These are phyloP conservation scores for Parochlus steinenii DNA, from an alignment of 2,888 invertebrate species.

Conservation along the genomic window DNA sequence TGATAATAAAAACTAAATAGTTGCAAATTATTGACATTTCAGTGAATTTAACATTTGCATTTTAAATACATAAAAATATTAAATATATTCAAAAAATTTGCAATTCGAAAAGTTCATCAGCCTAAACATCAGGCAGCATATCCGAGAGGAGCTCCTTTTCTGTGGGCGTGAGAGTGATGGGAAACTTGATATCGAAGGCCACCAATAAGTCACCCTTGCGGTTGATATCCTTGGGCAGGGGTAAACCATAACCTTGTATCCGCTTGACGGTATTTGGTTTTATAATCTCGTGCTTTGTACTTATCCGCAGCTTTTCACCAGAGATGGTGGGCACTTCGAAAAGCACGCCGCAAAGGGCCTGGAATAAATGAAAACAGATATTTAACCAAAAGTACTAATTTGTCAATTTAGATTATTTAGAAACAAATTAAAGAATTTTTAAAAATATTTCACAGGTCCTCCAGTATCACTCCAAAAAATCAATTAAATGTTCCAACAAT, in stretches of 20 bases:
- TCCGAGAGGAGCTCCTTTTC: constrained; percentile 82
- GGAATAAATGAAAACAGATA: constrained; percentile 26
- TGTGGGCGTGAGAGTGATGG: constrained; percentile 61
- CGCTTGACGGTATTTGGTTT: constrained; percentile 82
- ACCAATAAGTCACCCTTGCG: constrained; percentile 85
- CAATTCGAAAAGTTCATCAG: too few species aligned
- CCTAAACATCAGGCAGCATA: constrained; percentile 42
- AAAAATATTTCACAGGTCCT: too few species aligned
- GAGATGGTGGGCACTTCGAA: constrained; percentile 83
- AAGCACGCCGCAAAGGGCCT: constrained; percentile 84
- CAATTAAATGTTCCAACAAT: too few species aligned
- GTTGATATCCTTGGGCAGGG: constrained; percentile 83
- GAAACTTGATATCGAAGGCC: constrained; percentile 91
- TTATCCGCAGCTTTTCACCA: constrained; percentile 68
- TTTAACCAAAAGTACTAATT: too few species aligned
- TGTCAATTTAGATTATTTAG: too few species aligned
- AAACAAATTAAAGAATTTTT: too few species aligned
- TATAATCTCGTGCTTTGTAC: constrained; percentile 67
- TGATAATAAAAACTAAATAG: too few species aligned
- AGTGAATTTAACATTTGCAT: too few species aligned
- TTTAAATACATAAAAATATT: too few species aligned
- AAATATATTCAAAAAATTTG: too few species aligned
- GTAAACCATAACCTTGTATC: constrained; percentile 83
- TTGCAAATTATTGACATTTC: too few species aligned
- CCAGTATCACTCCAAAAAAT: too few species aligned